Evolutionary conservation across 2,797 vertebrate species (phyloP).

Genomic region (Malacoctenus gilli): DNA sequence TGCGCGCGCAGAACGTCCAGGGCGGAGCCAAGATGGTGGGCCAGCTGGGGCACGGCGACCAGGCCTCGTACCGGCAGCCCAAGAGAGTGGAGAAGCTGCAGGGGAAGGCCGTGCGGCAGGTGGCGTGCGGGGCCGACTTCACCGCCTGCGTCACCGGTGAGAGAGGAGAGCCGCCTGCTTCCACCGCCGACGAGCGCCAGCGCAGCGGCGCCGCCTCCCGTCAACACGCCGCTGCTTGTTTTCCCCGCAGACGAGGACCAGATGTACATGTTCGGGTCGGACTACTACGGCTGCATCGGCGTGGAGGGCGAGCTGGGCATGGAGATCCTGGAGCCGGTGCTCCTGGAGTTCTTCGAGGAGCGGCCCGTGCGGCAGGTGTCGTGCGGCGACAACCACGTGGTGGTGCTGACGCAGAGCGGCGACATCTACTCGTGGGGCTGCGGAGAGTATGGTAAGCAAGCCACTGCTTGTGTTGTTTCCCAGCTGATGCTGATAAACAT

Average conservation of each 20-base stretch:
- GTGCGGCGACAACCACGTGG: slow-evolving; percentile 96
- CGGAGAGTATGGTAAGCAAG: slow-evolving; percentile 79
- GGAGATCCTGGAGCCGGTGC: slow-evolving; percentile 91
- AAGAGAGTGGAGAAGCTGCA: slow-evolving; percentile 94
- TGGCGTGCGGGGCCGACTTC: slow-evolving; percentile 96
- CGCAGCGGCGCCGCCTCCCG: not conserved
- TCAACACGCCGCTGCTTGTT: slow-evolving; percentile 1
- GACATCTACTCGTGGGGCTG: slow-evolving; percentile 97
- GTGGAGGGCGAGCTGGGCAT: slow-evolving; percentile 84
- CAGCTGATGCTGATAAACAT: slow-evolving; percentile 3
- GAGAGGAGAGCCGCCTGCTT: slow-evolving; percentile 33
- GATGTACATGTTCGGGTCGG: slow-evolving; percentile 96
- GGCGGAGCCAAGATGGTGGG: slow-evolving; percentile 95
- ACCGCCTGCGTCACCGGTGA: slow-evolving; percentile 95
- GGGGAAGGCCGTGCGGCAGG: slow-evolving; percentile 93
- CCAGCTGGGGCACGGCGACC: slow-evolving; percentile 96
- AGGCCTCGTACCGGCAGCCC: slow-evolving; percentile 95
- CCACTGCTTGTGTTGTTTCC: slow-evolving; percentile 28
- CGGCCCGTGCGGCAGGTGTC: slow-evolving; percentile 93
- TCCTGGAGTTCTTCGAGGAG: slow-evolving; percentile 91
- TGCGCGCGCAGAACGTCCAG: slow-evolving; percentile 92
- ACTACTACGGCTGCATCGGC: slow-evolving; percentile 98
- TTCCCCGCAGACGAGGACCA: slow-evolving; percentile 94
- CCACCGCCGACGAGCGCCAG: not conserved
- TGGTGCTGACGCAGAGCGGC: slow-evolving; percentile 88